These are phyloP conservation scores for Baccha elongata DNA, from an alignment of 2,888 invertebrate species.

Conservation along the genomic window DNA sequence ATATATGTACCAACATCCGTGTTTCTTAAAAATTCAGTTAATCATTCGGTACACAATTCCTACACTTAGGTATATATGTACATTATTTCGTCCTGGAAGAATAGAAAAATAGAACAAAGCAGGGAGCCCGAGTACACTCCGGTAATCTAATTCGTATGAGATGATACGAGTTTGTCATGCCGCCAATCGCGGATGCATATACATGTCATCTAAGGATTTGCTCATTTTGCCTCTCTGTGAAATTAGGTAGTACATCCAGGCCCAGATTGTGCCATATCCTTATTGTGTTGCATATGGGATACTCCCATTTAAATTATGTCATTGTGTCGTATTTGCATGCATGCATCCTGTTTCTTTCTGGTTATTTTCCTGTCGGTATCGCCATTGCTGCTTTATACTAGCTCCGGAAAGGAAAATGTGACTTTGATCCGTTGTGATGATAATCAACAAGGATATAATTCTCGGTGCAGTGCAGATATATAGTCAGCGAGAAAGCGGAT, in stretches of 20 bases:
- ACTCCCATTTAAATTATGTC: slow-evolving; percentile 70
- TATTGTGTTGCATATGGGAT: slow-evolving; percentile 67
- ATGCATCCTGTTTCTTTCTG: slow-evolving; percentile 39
- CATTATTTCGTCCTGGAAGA: slow-evolving; percentile 28
- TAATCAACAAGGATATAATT: slow-evolving; percentile 69
- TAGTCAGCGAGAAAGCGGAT: slow-evolving; percentile 53
- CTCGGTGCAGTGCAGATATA: slow-evolving; percentile 50
- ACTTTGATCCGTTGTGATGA: slow-evolving; percentile 71
- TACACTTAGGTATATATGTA: neutral
- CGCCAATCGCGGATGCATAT: slow-evolving; percentile 66
- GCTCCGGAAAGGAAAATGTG: slow-evolving; percentile 50
- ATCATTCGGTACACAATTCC: neutral
- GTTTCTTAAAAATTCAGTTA: slow-evolving; percentile 22
- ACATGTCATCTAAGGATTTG: slow-evolving; percentile 65
- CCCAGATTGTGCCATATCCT: slow-evolving; percentile 63
- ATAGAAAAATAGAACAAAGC: slow-evolving; percentile 43
- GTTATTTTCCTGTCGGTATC: slow-evolving; percentile 5
- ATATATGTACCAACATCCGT: slow-evolving; percentile 16
- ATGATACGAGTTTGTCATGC: slow-evolving; percentile 54
- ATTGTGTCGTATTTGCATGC: slow-evolving; percentile 63
- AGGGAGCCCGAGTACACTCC: slow-evolving; percentile 25
- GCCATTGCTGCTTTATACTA: slow-evolving; percentile 21
- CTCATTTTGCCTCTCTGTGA: slow-evolving; percentile 53
- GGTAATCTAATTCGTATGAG: slow-evolving; percentile 61
- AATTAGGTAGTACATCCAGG: slow-evolving; percentile 65